Conservation (phyloP, 2,113 vertebrate genomes). For the Drymodes brunneopygia region DNA sequence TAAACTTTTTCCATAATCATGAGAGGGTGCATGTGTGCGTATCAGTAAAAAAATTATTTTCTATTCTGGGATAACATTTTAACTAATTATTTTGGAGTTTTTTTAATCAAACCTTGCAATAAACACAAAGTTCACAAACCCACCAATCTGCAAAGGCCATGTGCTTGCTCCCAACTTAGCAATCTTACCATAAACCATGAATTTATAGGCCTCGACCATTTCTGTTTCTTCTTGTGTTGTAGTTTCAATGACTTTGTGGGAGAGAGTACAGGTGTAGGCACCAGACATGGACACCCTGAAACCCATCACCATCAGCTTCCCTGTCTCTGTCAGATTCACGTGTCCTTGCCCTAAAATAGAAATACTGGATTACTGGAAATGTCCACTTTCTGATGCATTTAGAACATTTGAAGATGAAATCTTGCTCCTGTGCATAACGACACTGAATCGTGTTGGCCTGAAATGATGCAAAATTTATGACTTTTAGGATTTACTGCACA, state of each 20-base stretch:
- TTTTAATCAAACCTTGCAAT: not conserved
- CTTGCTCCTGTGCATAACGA: not conserved
- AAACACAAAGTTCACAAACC: not conserved
- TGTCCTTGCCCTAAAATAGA: conserved; percentile 51
- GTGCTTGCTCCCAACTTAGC: not conserved
- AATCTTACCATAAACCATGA: conserved; percentile 72
- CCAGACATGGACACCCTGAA: conserved; percentile 71
- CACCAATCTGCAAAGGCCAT: not conserved
- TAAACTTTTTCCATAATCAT: not conserved
- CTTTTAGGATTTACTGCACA: not conserved
- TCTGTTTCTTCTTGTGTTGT: conserved; percentile 49
- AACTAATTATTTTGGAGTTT: not conserved
- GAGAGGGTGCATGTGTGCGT: not conserved
- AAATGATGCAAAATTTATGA: not conserved
- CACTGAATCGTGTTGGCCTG: accelerated
- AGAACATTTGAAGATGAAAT: not conserved
- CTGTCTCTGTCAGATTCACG: conserved; percentile 57
- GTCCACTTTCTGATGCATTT: not conserved
- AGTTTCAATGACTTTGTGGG: conserved; percentile 60
- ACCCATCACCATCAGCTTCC: conserved; percentile 63
- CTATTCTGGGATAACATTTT: not conserved
- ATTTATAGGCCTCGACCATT: conserved; percentile 49
- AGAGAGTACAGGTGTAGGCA: conserved; percentile 70
- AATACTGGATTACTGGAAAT: not conserved
- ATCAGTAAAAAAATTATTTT: not conserved